A percentile compares a stretch with the other conserved stretches of the same genome.
Evolutionary conservation across 2,113 vertebrate genomes (phyloP).

Genomic region (Lichenostomus cassidix): DNA sequence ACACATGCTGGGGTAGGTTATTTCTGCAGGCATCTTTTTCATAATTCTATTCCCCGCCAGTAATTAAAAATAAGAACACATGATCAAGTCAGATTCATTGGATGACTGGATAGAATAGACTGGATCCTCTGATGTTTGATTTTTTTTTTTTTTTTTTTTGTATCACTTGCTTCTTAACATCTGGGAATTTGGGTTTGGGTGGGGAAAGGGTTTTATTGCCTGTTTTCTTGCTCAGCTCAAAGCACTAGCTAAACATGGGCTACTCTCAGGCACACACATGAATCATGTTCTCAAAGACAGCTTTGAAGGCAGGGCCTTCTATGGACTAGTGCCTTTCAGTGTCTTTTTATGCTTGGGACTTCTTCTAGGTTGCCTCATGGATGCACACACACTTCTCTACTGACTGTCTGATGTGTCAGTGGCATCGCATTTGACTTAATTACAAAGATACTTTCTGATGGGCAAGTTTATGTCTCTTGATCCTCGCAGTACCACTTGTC

Average conservation of each 20-base stretch:
- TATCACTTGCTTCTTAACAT: neutral
- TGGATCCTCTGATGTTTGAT: neutral
- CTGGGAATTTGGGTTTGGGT: neutral
- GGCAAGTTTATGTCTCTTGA: neutral
- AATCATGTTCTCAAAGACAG: neutral
- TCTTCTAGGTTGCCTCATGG: neutral
- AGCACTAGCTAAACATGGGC: accelerated
- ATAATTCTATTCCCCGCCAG: neutral
- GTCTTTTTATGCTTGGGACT: neutral
- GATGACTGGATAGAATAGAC: neutral
- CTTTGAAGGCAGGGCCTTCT: neutral
- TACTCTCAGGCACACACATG: accelerated
- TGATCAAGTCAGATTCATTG: neutral
- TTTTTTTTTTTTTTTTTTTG: neutral
- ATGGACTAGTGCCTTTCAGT: neutral
- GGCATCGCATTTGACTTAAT: neutral
- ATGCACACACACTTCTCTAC: neutral
- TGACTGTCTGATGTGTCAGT: neutral
- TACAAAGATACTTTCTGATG: neutral
- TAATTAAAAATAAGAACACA: neutral
- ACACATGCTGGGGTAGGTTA: neutral
- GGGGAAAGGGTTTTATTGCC: neutral
- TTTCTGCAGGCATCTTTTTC: neutral
- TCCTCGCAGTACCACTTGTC: accelerated
- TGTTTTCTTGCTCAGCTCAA: neutral